Evolutionary conservation across 2,797 vertebrate species (phyloP).

Genomic region (Sternarchorhynchus goeldii): DNA sequence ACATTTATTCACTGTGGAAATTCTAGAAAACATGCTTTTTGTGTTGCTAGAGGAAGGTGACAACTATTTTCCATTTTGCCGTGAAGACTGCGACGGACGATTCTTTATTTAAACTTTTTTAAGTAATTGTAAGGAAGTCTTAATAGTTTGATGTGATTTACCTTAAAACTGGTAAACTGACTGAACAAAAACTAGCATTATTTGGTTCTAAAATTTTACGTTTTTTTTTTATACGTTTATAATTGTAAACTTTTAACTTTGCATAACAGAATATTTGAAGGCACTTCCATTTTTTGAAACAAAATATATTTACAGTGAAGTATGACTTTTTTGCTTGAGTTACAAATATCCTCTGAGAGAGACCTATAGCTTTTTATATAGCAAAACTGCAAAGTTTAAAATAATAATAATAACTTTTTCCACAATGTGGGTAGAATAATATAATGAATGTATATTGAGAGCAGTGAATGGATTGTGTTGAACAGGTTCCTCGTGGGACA

Average conservation of each 20-base stretch:
- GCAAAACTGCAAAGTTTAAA: slow-evolving; percentile 2
- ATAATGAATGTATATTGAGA: slow-evolving; percentile 17
- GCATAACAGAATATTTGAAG: too few species aligned
- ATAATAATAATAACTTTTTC: background rate
- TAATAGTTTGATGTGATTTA: too few species aligned
- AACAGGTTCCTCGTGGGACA: slow-evolving; percentile 4
- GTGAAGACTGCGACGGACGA: background rate
- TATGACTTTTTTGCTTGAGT: background rate
- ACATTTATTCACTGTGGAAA: slow-evolving; percentile 7
- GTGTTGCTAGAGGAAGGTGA: background rate
- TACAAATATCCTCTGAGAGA: background rate
- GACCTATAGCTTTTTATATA: background rate
- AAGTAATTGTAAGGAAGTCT: too few species aligned
- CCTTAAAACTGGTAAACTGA: too few species aligned
- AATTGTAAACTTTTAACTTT: too few species aligned
- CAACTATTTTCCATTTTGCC: background rate
- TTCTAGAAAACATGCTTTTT: background rate
- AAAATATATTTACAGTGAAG: too few species aligned
- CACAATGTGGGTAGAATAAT: background rate
- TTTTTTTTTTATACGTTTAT: too few species aligned
- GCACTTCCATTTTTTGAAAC: too few species aligned
- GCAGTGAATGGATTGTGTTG: background rate
- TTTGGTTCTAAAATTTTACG: too few species aligned
- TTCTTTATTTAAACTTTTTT: too few species aligned
- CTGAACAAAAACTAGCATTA: too few species aligned